Percentiles rank a stretch among this genome's conserved stretches.
Conservation (phyloP, 2,797 vertebrate species). For the Eurystomus glaucurus region DNA sequence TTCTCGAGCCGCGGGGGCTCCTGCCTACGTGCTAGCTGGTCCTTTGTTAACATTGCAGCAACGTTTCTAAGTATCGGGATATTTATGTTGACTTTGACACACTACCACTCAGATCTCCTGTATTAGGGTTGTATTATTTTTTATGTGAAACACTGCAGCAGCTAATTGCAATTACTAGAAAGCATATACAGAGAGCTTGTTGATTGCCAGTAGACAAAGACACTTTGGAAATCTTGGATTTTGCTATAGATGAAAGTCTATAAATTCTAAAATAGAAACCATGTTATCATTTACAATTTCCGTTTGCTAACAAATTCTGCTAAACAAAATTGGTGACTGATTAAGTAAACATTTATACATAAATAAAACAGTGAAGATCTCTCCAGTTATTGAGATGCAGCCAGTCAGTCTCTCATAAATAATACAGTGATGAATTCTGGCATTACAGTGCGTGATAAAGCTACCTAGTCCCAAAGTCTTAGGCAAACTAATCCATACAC, state of each 20-base stretch:
- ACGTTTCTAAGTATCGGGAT: not conserved
- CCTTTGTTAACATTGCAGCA: not conserved
- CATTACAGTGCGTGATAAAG: slow-evolving; percentile 67
- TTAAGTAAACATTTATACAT: slow-evolving; percentile 81
- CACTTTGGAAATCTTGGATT: slow-evolving; percentile 54
- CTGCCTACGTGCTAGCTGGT: not conserved
- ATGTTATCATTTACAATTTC: slow-evolving; percentile 66
- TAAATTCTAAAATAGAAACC: slow-evolving; percentile 64
- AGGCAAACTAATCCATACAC: slow-evolving; percentile 61
- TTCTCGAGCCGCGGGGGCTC: fast-evolving
- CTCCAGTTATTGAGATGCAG: slow-evolving; percentile 62
- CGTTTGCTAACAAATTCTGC: slow-evolving; percentile 68
- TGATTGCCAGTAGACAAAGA: slow-evolving; percentile 59
- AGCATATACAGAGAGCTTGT: slow-evolving; percentile 8
- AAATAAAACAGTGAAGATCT: slow-evolving; percentile 73
- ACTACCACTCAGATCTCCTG: not conserved
- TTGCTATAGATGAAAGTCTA: slow-evolving; percentile 57
- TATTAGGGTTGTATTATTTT: not conserved
- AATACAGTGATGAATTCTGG: slow-evolving; percentile 71
- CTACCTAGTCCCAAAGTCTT: slow-evolving; percentile 59
- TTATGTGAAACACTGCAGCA: slow-evolving; percentile 39
- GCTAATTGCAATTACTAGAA: slow-evolving; percentile 68
- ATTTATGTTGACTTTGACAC: not conserved
- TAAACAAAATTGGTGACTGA: slow-evolving; percentile 70
- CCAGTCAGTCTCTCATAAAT: slow-evolving; percentile 72